Base-by-base conservation (phyloP, 2,113 vertebrate genomes). In the Bubo bubo region DNA sequence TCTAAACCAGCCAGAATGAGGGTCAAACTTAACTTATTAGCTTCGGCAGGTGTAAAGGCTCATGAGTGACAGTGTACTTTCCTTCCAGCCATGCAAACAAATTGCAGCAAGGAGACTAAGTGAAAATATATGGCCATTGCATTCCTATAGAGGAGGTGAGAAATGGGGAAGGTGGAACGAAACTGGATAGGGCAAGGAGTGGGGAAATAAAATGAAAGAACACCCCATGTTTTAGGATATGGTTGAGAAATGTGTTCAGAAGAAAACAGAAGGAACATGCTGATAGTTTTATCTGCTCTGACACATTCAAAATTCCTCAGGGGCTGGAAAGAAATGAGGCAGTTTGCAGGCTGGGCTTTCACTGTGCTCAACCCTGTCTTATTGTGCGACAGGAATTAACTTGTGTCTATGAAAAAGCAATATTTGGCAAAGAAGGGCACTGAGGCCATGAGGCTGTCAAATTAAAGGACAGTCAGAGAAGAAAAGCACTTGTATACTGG, bases 361-460 rank as follows among this genome's bases (percentile, higher is more conserved):
- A 37, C 77, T 41, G 56, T 67, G 70, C 87, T 92, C 85, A 94
- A 13, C 62, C 67, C 74, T 92, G 90, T 93, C 47, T 4, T 59
- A 58, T 81, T 90, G 82, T 56, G 34, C 9, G 1, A 80, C 56
- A 85, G 45, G 85, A 94, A 94, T 93, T 94, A 94, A 85, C 93
- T 90, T n/a, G 74, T 62, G 59, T 94, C 92, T 93, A 87, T 90
- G 86, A 92, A 93, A 96, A 96, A 91, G 56, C 85, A 93, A 24
- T 92, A 90, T 92, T 96, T 96, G 79, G 92, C 88, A 86, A 93
- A 87, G 60, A 74, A 89, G 84, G 74, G 77, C 85, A 92, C 62
- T 8, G 32, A 90, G 66, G 87, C 81, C 64, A 63, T 2, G 39
- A 75, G 30, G 73, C 77, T 95, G 90, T 92, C 93, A 93, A 89